phyloP scores from a whole-genome alignment of 1,140 invertebrate species.

The Trichogramma pretiosum region DNA sequence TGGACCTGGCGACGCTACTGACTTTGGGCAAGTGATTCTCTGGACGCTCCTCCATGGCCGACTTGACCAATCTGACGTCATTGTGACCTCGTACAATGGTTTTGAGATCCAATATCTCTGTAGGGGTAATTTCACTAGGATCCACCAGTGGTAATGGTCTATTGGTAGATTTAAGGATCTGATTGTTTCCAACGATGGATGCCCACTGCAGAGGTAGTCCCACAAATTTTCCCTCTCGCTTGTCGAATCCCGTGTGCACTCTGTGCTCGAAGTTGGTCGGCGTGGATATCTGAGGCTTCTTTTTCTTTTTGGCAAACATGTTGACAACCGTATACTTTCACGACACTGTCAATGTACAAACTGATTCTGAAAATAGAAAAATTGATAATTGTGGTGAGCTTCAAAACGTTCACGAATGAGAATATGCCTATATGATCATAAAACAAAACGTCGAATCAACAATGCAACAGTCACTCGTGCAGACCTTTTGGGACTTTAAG shows the following conservation, averaged over 20 bases:
- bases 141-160: slow-evolving; percentile 90
- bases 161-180: slow-evolving; percentile 76
- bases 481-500: too few species aligned
- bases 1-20: slow-evolving; percentile 80
- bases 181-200: slow-evolving; percentile 84
- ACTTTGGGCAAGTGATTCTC: slow-evolving; percentile 70
- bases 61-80: slow-evolving; percentile 44
- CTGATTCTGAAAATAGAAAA: too few species aligned
- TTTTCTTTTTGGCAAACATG: slow-evolving; percentile 96
- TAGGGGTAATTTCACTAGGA: slow-evolving; percentile 92
- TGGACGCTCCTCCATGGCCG: slow-evolving; percentile 31
- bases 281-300: slow-evolving; percentile 91
- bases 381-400: too few species aligned
- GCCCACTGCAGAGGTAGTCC: slow-evolving; percentile 94
- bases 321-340: too few species aligned
- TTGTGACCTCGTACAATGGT: slow-evolving; percentile 78
- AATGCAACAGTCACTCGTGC: too few species aligned
- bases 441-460: too few species aligned
- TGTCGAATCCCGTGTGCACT: slow-evolving; percentile 96
- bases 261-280: slow-evolving; percentile 97
- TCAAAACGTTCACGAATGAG: too few species aligned
- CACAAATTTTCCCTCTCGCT: slow-evolving; percentile 88
- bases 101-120: slow-evolving; percentile 88
- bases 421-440: too few species aligned
- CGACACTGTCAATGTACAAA: too few species aligned